phyloP scores from a whole-genome alignment of 2,113 vertebrate species.

The Ammodytes marinus region DNA sequence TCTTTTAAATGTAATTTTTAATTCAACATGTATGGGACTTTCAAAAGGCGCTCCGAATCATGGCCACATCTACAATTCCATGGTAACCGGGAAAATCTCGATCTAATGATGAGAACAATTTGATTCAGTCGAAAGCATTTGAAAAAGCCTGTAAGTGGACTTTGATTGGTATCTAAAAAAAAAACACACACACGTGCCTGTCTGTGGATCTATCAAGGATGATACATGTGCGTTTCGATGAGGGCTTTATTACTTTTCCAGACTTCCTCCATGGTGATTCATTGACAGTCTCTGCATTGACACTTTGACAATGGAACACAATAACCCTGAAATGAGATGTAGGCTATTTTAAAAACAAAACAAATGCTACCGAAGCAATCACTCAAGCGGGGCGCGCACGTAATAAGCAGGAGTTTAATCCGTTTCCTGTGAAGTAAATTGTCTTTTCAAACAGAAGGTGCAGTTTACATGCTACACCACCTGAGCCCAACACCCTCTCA shows the following conservation, averaged over 20 bases:
- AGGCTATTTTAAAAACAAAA: constrained; percentile 3
- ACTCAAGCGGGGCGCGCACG: constrained; percentile 13
- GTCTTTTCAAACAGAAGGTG: not conserved
- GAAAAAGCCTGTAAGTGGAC: too few relatives aligned
- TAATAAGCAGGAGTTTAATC: not conserved
- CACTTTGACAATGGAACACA: not conserved
- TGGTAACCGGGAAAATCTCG: not conserved
- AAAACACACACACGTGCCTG: too few relatives aligned
- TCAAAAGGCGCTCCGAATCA: not conserved
- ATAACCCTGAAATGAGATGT: constrained; percentile 17
- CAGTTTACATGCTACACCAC: not conserved
- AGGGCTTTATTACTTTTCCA: too few relatives aligned
- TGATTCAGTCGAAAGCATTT: not conserved
- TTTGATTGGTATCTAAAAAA: too few relatives aligned
- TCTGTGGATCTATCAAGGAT: not conserved
- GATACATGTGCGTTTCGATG: not conserved
- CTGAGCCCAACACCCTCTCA: too few relatives aligned
- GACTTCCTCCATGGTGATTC: not conserved
- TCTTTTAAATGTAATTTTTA: too few relatives aligned
- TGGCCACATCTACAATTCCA: not conserved
- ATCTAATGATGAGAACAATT: not conserved
- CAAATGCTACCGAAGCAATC: constrained; percentile 6
- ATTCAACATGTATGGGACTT: too few relatives aligned
- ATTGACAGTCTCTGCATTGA: not conserved
- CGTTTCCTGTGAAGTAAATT: not conserved